Evolutionary conservation across 2,888 invertebrate genomes (phyloP), one percentile per base, ranked within the genome.

Genomic region (Celastrina argiolus): DNA sequence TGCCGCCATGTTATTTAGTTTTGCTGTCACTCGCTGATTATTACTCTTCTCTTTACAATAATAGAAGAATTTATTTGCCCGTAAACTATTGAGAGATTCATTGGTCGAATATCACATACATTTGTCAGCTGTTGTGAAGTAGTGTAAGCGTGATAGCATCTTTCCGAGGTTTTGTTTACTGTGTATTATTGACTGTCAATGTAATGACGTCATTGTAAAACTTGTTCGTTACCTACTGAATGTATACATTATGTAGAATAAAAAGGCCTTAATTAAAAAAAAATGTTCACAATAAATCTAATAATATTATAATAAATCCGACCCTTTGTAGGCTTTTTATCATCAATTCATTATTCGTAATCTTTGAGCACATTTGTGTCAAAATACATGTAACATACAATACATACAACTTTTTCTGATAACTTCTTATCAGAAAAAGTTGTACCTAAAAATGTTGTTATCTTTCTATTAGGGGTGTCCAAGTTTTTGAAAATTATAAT

Each of bases 1-100:
- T 88, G 90, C 90, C 90, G 91, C 91, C 91, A 91, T 91, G 90
- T 91, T 91, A 89, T 89, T 86, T 87, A 85, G 85, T 89, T 85
- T 85, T 79, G 84, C 88, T 88, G 90, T 90, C 90, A 90, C 85
- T 82, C 78, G 81, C 81, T 82, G 82, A 78, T 82, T 82, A 83
- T 42, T 58, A 45, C 34, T 59, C 26, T 14, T 14, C 66, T 59
- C 42, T 28, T 18, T 22, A 36, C 7, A 59, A 34, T 41, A 58
- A 18, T 18, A 10, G 4, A 22, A 28, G 16, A 18, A 34, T 34
- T 8, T 42, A 61, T 59, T 18, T 59, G 31, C 36, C 8, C n/a
- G 18, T 66, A 12, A 16, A 31, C 28, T 41, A 45, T 45, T 36
- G 31, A 16, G 22, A 14, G 31, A 42, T 45, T 2, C n/a, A 16